Conservation (phyloP, 1,140 invertebrate genomes). For the Wasmannia auropunctata region DNA sequence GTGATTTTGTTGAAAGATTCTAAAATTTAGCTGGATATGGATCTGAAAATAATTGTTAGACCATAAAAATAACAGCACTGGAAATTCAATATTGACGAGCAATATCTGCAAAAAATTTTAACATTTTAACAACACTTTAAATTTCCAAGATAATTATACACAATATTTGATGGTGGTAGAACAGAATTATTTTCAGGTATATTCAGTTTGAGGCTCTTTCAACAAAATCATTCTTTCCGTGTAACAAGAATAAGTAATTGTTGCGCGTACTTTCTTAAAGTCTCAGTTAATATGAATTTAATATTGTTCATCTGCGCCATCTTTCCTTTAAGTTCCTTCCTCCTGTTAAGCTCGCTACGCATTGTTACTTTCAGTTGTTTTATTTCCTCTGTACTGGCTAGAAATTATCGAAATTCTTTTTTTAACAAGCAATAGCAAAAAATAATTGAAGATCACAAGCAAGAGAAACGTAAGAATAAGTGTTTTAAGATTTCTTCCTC, state of each 20-base stretch:
- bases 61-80: too few relatives aligned
- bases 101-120: too few relatives aligned
- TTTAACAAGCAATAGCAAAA: not conserved
- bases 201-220: too few relatives aligned
- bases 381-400: not conserved
- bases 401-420: not conserved
- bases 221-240: not conserved
- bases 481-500: not conserved
- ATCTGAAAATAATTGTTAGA: too few relatives aligned
- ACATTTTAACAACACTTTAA: too few relatives aligned
- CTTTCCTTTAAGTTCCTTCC: constrained; percentile 48
- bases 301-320: not conserved
- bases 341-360: not conserved
- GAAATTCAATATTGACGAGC: too few relatives aligned
- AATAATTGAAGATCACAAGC: not conserved
- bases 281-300: not conserved
- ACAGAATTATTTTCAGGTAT: too few relatives aligned
- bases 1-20: too few relatives aligned
- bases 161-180: too few relatives aligned
- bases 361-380: not conserved
- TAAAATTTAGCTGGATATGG: too few relatives aligned
- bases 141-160: too few relatives aligned
- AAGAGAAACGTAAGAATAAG: not conserved
- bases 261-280: constrained; percentile 37
- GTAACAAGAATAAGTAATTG: not conserved